Percentiles rank a stretch among this genome's conserved stretches.
phyloP scores from a whole-genome alignment of 2,797 vertebrate species.

The Sebastes taczanowskii region DNA sequence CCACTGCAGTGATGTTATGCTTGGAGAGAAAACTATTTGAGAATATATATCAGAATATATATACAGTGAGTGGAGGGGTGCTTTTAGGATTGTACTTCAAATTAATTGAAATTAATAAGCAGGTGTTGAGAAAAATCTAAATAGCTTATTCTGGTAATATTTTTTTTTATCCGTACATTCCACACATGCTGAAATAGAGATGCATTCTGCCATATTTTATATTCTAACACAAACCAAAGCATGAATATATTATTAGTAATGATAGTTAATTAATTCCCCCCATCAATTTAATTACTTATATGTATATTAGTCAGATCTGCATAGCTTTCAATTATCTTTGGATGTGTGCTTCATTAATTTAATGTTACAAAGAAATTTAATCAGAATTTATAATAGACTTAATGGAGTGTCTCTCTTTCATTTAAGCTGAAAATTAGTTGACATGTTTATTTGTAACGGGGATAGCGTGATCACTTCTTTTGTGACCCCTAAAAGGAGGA shows the following conservation, averaged over 20 bases:
- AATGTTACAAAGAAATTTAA: slow-evolving; percentile 72
- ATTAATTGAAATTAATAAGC: slow-evolving; percentile 2
- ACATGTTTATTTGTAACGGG: slow-evolving; percentile 66
- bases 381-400: slow-evolving; percentile 73
- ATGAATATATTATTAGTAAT: slow-evolving; percentile 65
- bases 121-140: slow-evolving; percentile 5
- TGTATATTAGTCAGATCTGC: slow-evolving; percentile 74
- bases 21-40: neutral
- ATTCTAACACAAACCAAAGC: slow-evolving; percentile 56
- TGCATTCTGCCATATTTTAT: slow-evolving; percentile 25
- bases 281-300: slow-evolving; percentile 72
- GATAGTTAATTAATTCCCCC: slow-evolving; percentile 71
- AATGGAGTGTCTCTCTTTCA: slow-evolving; percentile 73
- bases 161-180: slow-evolving; percentile 1
- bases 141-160: neutral
- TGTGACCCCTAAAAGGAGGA: slow-evolving; percentile 22
- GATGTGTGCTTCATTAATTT: slow-evolving; percentile 73
- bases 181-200: slow-evolving; percentile 5
- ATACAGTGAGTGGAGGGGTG: neutral
- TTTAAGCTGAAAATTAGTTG: slow-evolving; percentile 52
- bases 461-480: neutral
- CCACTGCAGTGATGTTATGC: slow-evolving; percentile 29
- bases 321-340: slow-evolving; percentile 76
- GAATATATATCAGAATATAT: neutral
- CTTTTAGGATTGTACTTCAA: neutral